A percentile compares a stretch with the other conserved stretches of the same genome.
Evolutionary conservation across 2,888 invertebrate genomes (phyloP).

Genomic region (Eilema griseolum): DNA sequence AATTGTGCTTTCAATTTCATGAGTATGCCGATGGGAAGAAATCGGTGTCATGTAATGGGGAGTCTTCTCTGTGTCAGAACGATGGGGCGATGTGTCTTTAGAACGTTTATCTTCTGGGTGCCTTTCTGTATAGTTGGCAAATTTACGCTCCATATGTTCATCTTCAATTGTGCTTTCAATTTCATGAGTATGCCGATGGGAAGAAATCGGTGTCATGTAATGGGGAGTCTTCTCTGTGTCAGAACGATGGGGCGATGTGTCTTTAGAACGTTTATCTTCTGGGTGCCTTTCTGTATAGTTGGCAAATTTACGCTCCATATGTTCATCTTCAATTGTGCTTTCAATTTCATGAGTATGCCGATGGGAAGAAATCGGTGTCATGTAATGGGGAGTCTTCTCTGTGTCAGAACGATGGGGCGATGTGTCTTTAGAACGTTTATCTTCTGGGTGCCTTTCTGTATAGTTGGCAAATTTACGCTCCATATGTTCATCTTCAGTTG

Average conservation of each 20-base stretch:
- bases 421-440: background rate
- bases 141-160: background rate
- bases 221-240: background rate
- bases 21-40: background rate
- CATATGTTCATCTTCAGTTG: background rate
- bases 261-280: background rate
- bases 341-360: constrained; percentile 1
- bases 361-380: background rate
- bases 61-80: background rate
- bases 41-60: background rate
- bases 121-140: background rate
- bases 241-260: background rate
- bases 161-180: background rate
- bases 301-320: background rate
- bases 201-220: background rate
- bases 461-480: background rate
- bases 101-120: constrained; percentile 1
- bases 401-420: background rate
- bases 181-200: background rate
- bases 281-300: constrained; percentile 5
- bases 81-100: background rate
- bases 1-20: background rate
- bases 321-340: background rate
- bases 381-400: background rate
- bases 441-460: constrained; percentile 4